phyloP scores from a whole-genome alignment of 2,797 vertebrate species.

The Dermochelys coriacea region DNA sequence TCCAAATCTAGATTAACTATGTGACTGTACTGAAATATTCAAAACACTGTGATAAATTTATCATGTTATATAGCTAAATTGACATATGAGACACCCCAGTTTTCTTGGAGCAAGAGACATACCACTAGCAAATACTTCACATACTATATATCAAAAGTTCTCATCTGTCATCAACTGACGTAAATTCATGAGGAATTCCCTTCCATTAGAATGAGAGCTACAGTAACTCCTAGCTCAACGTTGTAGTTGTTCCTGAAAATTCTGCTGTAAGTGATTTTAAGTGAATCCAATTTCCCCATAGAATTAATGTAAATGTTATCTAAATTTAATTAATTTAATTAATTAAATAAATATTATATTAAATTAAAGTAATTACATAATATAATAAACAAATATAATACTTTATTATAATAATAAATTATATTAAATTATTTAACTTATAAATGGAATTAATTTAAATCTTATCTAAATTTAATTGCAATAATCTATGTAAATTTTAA shows the following conservation, averaged over 20 bases:
- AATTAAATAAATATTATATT: too few species aligned
- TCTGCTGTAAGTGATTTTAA: too few species aligned
- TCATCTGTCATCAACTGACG: neutral
- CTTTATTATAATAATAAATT: too few species aligned
- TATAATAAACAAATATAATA: too few species aligned
- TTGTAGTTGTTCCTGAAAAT: too few species aligned
- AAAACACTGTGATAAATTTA: neutral
- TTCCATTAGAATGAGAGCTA: neutral
- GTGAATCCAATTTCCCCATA: too few species aligned
- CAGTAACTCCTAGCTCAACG: too few species aligned
- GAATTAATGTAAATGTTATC: neutral
- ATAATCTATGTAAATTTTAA: neutral
- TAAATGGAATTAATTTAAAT: neutral
- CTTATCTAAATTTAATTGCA: neutral
- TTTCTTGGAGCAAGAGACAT: neutral
- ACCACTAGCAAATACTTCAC: neutral
- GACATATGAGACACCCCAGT: neutral
- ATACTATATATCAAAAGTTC: neutral
- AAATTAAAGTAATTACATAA: too few species aligned
- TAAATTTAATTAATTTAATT: neutral
- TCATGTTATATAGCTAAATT: neutral
- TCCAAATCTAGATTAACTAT: neutral
- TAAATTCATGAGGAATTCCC: neutral
- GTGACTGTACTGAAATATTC: neutral
- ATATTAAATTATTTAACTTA: too few species aligned